Conservation (phyloP, 1,140 invertebrate genomes). For the Pissodes strobi region DNA sequence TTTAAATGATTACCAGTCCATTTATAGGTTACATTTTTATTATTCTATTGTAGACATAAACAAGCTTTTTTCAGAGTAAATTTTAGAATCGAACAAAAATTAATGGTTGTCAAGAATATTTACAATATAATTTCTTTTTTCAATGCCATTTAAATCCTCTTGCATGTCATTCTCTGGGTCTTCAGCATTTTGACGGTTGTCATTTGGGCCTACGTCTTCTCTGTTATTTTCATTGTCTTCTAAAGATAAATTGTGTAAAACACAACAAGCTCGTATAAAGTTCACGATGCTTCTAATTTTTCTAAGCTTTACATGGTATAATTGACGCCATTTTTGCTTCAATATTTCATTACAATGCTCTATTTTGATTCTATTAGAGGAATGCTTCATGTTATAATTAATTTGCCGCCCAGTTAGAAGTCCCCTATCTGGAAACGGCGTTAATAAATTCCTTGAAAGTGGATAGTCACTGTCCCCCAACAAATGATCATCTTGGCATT, state of each 20-base stretch:
- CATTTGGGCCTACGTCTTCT: background rate
- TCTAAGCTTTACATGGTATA: constrained; percentile 33
- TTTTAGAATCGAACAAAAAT: too few relatives aligned
- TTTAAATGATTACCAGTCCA: too few relatives aligned
- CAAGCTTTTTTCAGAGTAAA: too few relatives aligned
- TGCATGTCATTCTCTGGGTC: background rate
- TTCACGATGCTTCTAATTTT: constrained; percentile 17
- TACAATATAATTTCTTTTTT: background rate
- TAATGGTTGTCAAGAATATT: too few relatives aligned
- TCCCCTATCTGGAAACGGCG: constrained; percentile 1
- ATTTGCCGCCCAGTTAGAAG: background rate
- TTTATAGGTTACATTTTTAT: too few relatives aligned
- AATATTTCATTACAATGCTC: constrained; percentile 21
- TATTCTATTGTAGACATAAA: too few relatives aligned
- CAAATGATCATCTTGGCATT: background rate
- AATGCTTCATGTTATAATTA: background rate
- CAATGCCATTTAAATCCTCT: background rate
- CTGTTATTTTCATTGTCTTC: too few relatives aligned
- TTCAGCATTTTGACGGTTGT: background rate
- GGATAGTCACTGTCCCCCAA: background rate
- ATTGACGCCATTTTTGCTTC: constrained; percentile 31
- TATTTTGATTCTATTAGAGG: too few relatives aligned
- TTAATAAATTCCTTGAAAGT: background rate
- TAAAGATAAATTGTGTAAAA: constrained; percentile 24
- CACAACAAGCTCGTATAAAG: constrained; percentile 31